Evolutionary conservation across 92 coral and sea anemone genomes (phyloP), one percentile per base, ranked within the genome.

Genomic region (Actinernus sp.): DNA sequence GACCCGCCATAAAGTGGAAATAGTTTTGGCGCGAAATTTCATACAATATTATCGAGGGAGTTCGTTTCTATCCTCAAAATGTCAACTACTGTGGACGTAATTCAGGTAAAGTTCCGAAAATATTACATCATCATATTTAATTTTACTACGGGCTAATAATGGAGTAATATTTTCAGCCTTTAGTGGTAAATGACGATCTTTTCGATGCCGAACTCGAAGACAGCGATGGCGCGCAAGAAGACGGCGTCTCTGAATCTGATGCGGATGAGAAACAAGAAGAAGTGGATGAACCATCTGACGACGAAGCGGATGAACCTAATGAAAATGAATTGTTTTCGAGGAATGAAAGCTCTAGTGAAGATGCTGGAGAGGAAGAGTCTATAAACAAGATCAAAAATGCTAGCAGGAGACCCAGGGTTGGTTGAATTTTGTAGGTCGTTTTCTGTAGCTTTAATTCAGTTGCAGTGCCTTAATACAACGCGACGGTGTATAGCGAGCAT

Each of bases 121-220:
- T 20, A 31, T 17, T 31, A 1, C 27, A 14, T 2, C 10, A 32
- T 14, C 18, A 31, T 7, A 27, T 10, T 2, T 10, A 37, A 12
- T 12, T 14, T 29, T 11, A 56, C 0, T 29, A 7, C 19, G 39
- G 18, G 24, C 41, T n/a, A n/a, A n/a, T n/a, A n/a, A 14, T 36
- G 41, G 33, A 12, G 18, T 16, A 22, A 14, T 29, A 59, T 44
- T 32, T 40, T 60, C 28, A 62, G 81, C 36, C 62, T 37, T 74
- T 61, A 5, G 21, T 33, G 32, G 61, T 46, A 12, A 67, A 73
- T 56, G 71, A 89, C 28, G 91, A 73, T 61, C 57, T 84, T 22
- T 89, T 73, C 61, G 96, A 89, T 68, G 69, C 82, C 8, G 96
- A 84, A 63, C 51, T 68, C 26, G 86, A 60, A 10, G 88, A 87